Base-by-base conservation (phyloP, 2,888 invertebrate species). In the Ophion ellenae region DNA sequence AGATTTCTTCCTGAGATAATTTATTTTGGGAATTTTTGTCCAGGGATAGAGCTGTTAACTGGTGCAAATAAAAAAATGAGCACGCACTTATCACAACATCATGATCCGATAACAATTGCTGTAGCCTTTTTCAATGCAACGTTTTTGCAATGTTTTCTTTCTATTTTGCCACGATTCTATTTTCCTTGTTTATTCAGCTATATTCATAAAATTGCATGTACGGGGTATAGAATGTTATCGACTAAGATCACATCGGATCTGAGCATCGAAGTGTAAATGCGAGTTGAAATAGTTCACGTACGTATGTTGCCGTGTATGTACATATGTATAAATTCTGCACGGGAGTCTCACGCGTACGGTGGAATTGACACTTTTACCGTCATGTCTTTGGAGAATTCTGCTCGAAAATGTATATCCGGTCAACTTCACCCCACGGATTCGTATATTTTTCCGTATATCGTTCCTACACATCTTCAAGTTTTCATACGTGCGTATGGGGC, bases 191-290 rank as follows among this genome's bases (percentile, higher is more conserved):
- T 69, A 73, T 71, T 24, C 45, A 28, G 40, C 14, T n/a, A 24
- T 45, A 64, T 63, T 63, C 40, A 9, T 53, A 47, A 71, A 76
- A 76, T 53, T 70, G 36, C 63, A 45, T n/a, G 11, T 47, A 24
- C 59, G 9, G 1, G 57, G 57, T 66, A 64, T 17, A 73, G 59
- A 59, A 76, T 57, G 32, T 75, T 45, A 71, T 71, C 66, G 67
- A 66, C 75, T 3, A 69, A 64, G 28, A 66, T 77, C 77, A 78
- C 36, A 61, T 83, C 66, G 67, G 59, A 73, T 83, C 59, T 69
- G 73, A 67, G 59, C 67, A 57, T 45, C 64, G 24, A 57, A 61
- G 77, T 66, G 83, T 67, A 59, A 79, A 79, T 71, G 47, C n/a
- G 63, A 79, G 79, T 71, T 79, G 79, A 78, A 78, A 78, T 59